These are phyloP conservation scores for Conchocele bisecta DNA, from an alignment of 2,888 invertebrate species.

Conservation along the genomic window DNA sequence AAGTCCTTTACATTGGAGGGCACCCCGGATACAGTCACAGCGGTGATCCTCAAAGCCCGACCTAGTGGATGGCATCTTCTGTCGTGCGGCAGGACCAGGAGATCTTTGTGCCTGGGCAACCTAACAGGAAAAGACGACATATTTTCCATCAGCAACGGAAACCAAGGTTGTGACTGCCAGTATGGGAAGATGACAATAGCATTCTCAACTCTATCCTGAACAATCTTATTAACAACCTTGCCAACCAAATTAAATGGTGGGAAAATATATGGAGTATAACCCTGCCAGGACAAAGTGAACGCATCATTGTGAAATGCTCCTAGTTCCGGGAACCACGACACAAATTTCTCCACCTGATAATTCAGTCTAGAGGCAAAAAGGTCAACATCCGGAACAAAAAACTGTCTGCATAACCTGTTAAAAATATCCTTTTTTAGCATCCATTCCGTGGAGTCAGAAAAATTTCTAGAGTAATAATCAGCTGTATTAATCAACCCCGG, in stretches of 20 bases:
- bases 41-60: conserved; percentile 7
- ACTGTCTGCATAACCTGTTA: conserved; percentile 24
- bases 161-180: conserved; percentile 44
- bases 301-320: conserved; percentile 21
- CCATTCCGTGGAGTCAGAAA: conserved; percentile 41
- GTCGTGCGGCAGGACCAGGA: conserved; percentile 29
- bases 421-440: conserved; percentile 29
- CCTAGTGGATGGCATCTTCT: conserved; percentile 22
- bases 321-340: conserved; percentile 37
- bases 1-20: conserved; percentile 30
- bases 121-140: conserved; percentile 35
- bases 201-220: conserved; percentile 15
- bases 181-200: conserved; percentile 33
- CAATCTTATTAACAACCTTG: conserved; percentile 21
- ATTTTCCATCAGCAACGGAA: conserved; percentile 30
- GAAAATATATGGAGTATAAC: conserved; percentile 42
- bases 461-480: conserved; percentile 31
- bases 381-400: conserved; percentile 40
- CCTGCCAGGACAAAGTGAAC: conserved; percentile 41
- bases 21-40: conserved; percentile 34
- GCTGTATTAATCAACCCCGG: conserved; percentile 25
- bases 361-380: conserved; percentile 43
- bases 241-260: conserved; percentile 31
- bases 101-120: conserved; percentile 40
- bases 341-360: conserved; percentile 25